Percentiles rank a stretch among this genome's conserved stretches.
Evolutionary conservation across 2,797 vertebrate genomes (phyloP).

Genomic region (Limnodromus scolopaceus): DNA sequence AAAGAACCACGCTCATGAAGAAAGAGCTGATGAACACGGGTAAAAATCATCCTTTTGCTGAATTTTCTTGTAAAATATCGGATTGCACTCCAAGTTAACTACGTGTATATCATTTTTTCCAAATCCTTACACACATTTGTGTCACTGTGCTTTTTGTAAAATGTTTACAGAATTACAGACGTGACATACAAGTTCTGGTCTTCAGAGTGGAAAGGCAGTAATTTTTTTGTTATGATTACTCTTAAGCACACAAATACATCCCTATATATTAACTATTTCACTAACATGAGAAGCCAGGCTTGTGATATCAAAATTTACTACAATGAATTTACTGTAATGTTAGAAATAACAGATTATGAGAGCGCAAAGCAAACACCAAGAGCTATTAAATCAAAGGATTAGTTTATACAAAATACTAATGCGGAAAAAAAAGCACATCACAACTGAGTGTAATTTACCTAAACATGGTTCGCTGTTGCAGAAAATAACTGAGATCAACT

Average conservation of each 20-base stretch:
- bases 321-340: neutral
- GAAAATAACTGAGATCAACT: neutral
- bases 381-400: neutral
- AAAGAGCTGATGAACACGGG: neutral
- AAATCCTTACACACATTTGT: neutral
- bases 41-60: neutral
- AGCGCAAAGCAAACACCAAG: neutral
- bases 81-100: neutral
- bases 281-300: neutral
- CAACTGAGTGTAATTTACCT: neutral
- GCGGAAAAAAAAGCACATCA: neutral
- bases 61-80: neutral
- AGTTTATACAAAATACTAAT: neutral
- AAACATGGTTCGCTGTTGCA: neutral
- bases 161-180: neutral
- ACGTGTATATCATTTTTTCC: neutral
- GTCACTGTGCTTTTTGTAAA: neutral
- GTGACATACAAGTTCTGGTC: neutral
- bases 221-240: neutral
- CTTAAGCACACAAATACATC: neutral
- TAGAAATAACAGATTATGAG: neutral
- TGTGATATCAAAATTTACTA: neutral
- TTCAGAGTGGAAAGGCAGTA: neutral
- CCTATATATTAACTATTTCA: neutral
- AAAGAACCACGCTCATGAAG: neutral